Conservation (phyloP, 1,140 invertebrate species). For the Sminthurinus signatus region DNA sequence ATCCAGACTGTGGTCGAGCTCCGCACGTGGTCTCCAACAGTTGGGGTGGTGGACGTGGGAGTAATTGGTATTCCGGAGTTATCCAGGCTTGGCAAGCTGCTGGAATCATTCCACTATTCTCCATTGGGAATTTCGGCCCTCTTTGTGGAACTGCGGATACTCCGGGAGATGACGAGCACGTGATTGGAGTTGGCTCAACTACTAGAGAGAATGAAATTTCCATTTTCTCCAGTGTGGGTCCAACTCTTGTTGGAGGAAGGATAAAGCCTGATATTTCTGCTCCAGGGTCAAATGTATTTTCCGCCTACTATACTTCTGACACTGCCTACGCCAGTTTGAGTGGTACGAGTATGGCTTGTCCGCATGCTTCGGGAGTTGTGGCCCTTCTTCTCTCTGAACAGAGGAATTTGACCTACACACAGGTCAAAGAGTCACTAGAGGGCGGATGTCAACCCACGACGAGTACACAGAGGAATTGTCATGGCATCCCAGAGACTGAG, state of each 20-base stretch:
- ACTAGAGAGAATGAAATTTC: background rate
- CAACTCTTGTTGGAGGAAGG: background rate
- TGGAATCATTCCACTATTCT: slow-evolving; percentile 26
- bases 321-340: background rate
- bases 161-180: slow-evolving; percentile 17
- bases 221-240: slow-evolving; percentile 17
- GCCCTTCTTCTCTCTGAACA: slow-evolving; percentile 6
- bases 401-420: background rate
- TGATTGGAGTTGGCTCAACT: slow-evolving; percentile 18
- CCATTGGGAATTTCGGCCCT: slow-evolving; percentile 13
- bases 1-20: background rate
- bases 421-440: background rate
- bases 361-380: slow-evolving; percentile 23
- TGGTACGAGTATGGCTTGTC: slow-evolving; percentile 27
- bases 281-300: slow-evolving; percentile 17
- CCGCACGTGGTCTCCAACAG: slow-evolving; percentile 18
- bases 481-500: background rate
- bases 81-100: slow-evolving; percentile 14
- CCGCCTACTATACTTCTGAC: slow-evolving; percentile 1
- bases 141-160: slow-evolving; percentile 3
- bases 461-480: slow-evolving; percentile 5
- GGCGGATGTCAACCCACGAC: background rate
- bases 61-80: slow-evolving; percentile 7
- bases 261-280: slow-evolving; percentile 28
- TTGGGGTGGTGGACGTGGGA: slow-evolving; percentile 23